Conservation (phyloP, 1,140 invertebrate species). For the Bicyclus anynana region DNA sequence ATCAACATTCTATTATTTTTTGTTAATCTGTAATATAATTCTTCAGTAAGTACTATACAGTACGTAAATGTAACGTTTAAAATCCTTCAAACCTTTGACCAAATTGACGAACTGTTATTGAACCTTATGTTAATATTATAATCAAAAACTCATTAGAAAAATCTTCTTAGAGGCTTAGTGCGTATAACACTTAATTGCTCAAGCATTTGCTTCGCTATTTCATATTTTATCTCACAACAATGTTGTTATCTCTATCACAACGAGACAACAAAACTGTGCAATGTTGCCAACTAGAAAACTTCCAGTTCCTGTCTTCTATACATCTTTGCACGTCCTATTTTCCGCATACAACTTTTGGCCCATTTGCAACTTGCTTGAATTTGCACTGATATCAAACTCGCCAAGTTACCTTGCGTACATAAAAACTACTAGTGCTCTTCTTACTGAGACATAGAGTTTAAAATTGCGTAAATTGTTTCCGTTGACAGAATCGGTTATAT, state of each 20-base stretch:
- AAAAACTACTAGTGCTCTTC: conserved; percentile 5
- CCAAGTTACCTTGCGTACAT: conserved; percentile 24
- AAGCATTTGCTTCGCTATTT: too few species aligned
- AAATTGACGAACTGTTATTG: too few species aligned
- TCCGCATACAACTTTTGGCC: conserved; percentile 61
- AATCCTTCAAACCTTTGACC: too few species aligned
- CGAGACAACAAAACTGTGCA: neutral
- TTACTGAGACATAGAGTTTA: conserved; percentile 22
- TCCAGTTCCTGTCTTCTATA: conserved; percentile 33
- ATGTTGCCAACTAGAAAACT: conserved; percentile 19
- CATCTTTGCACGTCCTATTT: conserved; percentile 48
- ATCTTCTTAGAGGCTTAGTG: too few species aligned
- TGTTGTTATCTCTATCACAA: neutral
- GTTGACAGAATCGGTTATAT: conserved; percentile 20
- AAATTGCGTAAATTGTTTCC: conserved; percentile 12
- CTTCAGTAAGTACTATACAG: too few species aligned
- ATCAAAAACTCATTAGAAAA: too few species aligned
- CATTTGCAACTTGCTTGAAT: conserved; percentile 60
- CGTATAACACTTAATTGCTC: too few species aligned
- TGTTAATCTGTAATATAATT: too few species aligned
- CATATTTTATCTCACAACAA: too few species aligned
- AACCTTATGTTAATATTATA: too few species aligned
- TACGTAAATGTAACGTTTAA: too few species aligned
- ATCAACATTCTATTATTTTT: too few species aligned
- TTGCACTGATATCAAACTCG: conserved; percentile 49